A percentile compares a stretch with the other conserved stretches of the same genome.
These are phyloP conservation scores for Eurytoma californica DNA, from an alignment of 2,888 invertebrate species.

Conservation along the genomic window DNA sequence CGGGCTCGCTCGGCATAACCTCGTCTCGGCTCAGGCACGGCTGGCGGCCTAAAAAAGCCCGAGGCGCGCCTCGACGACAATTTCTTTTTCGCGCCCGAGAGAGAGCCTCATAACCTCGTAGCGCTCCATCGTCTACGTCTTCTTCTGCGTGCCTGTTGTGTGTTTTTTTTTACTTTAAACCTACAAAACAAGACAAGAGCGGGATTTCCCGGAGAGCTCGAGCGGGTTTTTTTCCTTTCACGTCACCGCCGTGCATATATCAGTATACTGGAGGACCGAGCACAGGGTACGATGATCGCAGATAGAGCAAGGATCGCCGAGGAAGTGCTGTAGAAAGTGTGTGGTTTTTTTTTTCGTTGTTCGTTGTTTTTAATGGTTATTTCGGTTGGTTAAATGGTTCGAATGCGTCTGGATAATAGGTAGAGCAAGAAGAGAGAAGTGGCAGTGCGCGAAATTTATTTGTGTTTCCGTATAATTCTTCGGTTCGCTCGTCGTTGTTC, in stretches of 20 bases:
- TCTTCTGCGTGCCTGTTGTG: not conserved
- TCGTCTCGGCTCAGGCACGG: not conserved
- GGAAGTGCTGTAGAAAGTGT: slow-evolving; percentile 45
- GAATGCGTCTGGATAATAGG: slow-evolving; percentile 31
- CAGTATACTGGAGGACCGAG: too few relatives aligned
- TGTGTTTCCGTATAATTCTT: slow-evolving; percentile 2
- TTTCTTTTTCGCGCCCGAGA: too few relatives aligned
- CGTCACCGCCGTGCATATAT: slow-evolving; percentile 7
- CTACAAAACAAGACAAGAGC: slow-evolving; percentile 45
- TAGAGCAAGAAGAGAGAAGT: slow-evolving; percentile 29
- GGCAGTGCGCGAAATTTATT: slow-evolving; percentile 33
- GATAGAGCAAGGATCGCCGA: slow-evolving; percentile 30
- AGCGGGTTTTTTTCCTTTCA: not conserved
- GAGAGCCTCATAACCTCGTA: too few relatives aligned
- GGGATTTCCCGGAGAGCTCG: slow-evolving; percentile 32
- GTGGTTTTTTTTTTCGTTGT: slow-evolving; percentile 22
- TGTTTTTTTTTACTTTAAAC: slow-evolving; percentile 43
- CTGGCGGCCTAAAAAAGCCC: slow-evolving; percentile 37
- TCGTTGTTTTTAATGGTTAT: slow-evolving; percentile 20
- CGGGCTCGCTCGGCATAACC: slow-evolving; percentile 43
- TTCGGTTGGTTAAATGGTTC: not conserved
- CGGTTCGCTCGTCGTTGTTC: slow-evolving; percentile 4
- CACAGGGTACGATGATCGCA: slow-evolving; percentile 25
- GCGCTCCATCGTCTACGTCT: too few relatives aligned
- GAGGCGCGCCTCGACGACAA: not conserved